These are phyloP conservation scores for Microtus oregoni DNA, from an alignment of 2,113 vertebrate genomes.

Conservation along the genomic window DNA sequence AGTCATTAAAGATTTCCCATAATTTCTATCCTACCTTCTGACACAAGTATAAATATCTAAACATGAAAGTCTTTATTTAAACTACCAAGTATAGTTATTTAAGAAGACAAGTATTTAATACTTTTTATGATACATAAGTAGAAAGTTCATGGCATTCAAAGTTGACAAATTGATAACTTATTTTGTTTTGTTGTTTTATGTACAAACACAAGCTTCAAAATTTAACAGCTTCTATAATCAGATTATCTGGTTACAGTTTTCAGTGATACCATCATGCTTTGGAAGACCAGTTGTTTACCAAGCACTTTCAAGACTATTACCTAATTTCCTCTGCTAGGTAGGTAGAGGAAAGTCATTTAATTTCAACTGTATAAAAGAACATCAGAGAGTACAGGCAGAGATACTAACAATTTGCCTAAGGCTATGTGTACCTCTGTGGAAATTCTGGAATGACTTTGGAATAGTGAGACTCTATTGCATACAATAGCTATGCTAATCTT, in stretches of 20 bases:
- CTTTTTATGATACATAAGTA: slow-evolving; percentile 39
- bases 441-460: slow-evolving; percentile 31
- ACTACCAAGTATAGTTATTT: not conserved
- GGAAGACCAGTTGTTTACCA: not conserved
- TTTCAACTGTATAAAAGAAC: slow-evolving; percentile 44
- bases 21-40: not conserved
- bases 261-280: not conserved
- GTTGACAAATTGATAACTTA: not conserved
- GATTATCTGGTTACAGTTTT: not conserved
- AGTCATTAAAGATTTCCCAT: not conserved
- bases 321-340: slow-evolving; percentile 58
- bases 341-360: slow-evolving; percentile 52
- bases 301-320: slow-evolving; percentile 22
- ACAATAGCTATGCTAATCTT: not conserved
- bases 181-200: not conserved
- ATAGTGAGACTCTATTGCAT: not conserved
- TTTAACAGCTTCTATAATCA: not conserved
- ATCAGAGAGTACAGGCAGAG: slow-evolving; percentile 17
- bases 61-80: not conserved
- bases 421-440: not conserved
- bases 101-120: not conserved
- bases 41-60: not conserved
- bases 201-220: not conserved
- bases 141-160: not conserved
- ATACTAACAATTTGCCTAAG: slow-evolving; percentile 47